Evolutionary conservation across 2,113 vertebrate species (phyloP).

Genomic region (Prolemur simus): DNA sequence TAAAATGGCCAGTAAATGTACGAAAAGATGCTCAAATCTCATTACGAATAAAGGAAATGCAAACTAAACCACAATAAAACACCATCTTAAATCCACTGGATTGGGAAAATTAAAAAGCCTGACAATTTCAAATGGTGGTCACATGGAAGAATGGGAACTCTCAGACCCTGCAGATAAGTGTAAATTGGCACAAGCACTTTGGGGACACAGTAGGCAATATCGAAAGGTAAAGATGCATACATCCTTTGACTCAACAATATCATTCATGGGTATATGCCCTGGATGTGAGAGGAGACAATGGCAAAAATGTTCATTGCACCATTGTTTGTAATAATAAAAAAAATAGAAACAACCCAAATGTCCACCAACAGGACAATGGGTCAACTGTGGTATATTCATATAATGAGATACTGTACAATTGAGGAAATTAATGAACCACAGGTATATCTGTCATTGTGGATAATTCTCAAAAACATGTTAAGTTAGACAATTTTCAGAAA

Average conservation of each 20-base stretch:
- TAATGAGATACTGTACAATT: not conserved
- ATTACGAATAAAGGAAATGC: not conserved
- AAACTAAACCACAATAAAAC: not conserved
- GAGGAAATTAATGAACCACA: not conserved
- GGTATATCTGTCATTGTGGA: not conserved
- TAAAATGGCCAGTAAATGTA: not conserved
- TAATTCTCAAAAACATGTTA: not conserved
- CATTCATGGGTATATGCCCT: not conserved
- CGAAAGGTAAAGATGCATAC: not conserved
- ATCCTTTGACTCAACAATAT: not conserved
- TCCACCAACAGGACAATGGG: not conserved
- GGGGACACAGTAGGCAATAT: not conserved
- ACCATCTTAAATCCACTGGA: not conserved
- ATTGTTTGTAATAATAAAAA: not conserved
- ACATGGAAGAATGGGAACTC: not conserved
- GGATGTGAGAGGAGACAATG: not conserved
- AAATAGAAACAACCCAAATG: not conserved
- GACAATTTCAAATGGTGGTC: not conserved
- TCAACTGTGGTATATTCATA: not conserved
- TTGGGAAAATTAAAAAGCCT: not conserved
- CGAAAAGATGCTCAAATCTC: slow-evolving; percentile 6
- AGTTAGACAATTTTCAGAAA: not conserved
- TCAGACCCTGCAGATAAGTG: not conserved
- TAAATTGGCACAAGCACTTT: not conserved
- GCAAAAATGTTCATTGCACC: not conserved